Evolutionary conservation across 2,888 invertebrate genomes (phyloP).

Genomic region (Leptogaster cylindrica): DNA sequence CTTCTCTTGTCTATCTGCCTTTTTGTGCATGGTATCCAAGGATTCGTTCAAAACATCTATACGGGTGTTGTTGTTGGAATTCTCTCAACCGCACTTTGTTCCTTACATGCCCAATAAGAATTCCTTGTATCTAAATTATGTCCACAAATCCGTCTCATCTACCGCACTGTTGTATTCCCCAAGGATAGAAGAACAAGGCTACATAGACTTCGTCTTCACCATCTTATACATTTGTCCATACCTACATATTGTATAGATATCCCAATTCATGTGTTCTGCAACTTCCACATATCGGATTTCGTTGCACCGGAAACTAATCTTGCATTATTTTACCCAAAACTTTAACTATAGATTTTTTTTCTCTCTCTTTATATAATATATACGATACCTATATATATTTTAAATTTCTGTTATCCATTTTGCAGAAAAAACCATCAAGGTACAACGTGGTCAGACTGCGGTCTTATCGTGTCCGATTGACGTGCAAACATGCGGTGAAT

Average conservation of each 20-base stretch:
- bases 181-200: no score
- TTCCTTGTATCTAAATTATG: slow-evolving; percentile 30
- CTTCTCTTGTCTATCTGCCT: not conserved
- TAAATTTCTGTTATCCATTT: slow-evolving; percentile 42
- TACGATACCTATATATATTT: no score
- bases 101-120: not conserved
- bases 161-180: no score
- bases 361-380: no score
- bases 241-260: not conserved
- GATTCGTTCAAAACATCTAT: no score
- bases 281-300: not conserved
- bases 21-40: no score
- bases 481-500: slow-evolving; percentile 71
- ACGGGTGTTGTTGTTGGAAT: not conserved
- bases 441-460: slow-evolving; percentile 63
- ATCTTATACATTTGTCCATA: not conserved
- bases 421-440: slow-evolving; percentile 58
- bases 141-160: slow-evolving; percentile 20
- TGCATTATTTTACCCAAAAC: slow-evolving; percentile 9
- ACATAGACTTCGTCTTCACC: no score
- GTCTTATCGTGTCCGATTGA: slow-evolving; percentile 73
- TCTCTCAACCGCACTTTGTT: not conserved
- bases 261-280: not conserved
- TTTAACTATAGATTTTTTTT: not conserved
- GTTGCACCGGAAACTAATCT: not conserved